Evolutionary conservation across 2,797 vertebrate species (phyloP).

Genomic region (Vipera latastei): DNA sequence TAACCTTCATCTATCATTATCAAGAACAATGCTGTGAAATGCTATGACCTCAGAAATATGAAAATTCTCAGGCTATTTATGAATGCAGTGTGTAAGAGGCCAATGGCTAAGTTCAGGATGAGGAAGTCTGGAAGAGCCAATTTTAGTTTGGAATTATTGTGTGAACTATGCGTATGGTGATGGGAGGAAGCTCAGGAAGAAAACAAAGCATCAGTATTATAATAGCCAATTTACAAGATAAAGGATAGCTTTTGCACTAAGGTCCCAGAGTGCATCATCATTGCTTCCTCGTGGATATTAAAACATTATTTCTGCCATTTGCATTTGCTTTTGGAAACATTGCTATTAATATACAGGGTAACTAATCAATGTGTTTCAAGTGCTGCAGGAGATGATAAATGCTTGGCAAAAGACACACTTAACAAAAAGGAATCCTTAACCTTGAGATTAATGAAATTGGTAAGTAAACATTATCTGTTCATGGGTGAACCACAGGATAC

Average conservation of each 20-base stretch:
- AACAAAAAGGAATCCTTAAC: background rate
- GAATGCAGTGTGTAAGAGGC: slow-evolving; percentile 56
- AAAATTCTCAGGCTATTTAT: slow-evolving; percentile 68
- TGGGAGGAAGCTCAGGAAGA: slow-evolving; percentile 48
- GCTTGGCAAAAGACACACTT: background rate
- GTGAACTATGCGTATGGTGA: slow-evolving; percentile 41
- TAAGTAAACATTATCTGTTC: background rate
- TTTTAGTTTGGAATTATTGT: slow-evolving; percentile 62
- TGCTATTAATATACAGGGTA: background rate
- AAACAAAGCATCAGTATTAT: slow-evolving; percentile 39
- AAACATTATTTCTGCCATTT: background rate
- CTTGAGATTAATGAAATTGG: background rate
- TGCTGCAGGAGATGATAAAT: background rate
- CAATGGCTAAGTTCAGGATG: slow-evolving; percentile 60
- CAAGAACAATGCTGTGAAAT: slow-evolving; percentile 81
- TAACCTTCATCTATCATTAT: slow-evolving; percentile 64
- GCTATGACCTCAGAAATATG: slow-evolving; percentile 70
- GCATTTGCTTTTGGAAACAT: background rate
- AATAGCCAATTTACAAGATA: slow-evolving; percentile 31
- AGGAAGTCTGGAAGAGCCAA: slow-evolving; percentile 65
- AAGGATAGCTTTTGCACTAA: background rate
- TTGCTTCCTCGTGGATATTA: background rate
- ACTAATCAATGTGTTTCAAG: background rate
- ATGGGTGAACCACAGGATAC: background rate
- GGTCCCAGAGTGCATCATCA: background rate